phyloP scores from a whole-genome alignment of 2,797 vertebrate species.

The Lepidocolaptes lacrymiger region DNA sequence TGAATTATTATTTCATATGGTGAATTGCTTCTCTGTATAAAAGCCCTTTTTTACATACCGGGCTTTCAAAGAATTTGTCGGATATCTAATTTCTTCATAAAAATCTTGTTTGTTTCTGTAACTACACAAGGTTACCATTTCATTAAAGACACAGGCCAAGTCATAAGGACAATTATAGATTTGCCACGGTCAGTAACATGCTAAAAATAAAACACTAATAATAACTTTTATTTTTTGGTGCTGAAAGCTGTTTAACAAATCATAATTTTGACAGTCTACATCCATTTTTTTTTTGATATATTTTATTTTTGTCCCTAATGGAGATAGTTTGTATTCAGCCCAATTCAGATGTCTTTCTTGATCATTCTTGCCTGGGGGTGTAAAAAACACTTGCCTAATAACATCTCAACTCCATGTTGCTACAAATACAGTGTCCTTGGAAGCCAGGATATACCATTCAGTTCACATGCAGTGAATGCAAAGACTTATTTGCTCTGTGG shows the following conservation, averaged over 20 bases:
- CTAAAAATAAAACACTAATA: conserved; percentile 63
- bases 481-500: not conserved
- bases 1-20: conserved; percentile 87
- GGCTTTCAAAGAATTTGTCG: conserved; percentile 77
- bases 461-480: not conserved
- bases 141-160: conserved; percentile 71
- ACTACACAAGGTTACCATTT: conserved; percentile 43
- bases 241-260: not conserved
- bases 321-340: not conserved
- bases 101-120: conserved; percentile 82
- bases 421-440: not conserved
- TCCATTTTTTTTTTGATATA: not conserved
- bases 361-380: not conserved
- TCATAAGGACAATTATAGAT: conserved; percentile 51
- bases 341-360: not conserved
- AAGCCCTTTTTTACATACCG: conserved; percentile 76
- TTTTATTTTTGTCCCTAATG: not conserved
- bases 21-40: conserved; percentile 83
- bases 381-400: not conserved
- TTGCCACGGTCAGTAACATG: conserved; percentile 13
- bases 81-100: conserved; percentile 79
- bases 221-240: conserved; percentile 55
- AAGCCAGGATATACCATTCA: not conserved
- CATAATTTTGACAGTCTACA: not conserved
- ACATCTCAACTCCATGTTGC: not conserved